Evolutionary conservation across 2,797 vertebrate genomes (phyloP).

Genomic region (Protonibea diacanthus): DNA sequence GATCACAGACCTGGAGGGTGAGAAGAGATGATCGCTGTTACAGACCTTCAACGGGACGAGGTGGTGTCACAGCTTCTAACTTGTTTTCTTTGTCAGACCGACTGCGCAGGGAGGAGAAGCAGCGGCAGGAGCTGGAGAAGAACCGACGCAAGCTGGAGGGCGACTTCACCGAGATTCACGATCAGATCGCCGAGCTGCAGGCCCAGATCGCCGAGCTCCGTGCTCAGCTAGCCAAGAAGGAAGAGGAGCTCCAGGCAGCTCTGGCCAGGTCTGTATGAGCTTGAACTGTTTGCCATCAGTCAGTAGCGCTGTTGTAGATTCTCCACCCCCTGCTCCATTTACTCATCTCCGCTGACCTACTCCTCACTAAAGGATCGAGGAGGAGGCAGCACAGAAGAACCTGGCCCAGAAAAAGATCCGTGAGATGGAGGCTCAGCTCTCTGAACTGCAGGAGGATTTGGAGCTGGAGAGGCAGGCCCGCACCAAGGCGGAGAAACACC

Average conservation of each 20-base stretch:
- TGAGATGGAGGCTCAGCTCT: constrained; percentile 96
- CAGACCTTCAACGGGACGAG: neutral
- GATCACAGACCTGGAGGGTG: constrained; percentile 98
- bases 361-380: constrained; percentile 89
- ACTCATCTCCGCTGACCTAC: neutral
- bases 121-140: constrained; percentile 96
- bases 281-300: neutral
- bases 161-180: constrained; percentile 91
- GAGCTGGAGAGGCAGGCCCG: constrained; percentile 93
- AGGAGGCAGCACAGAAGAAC: constrained; percentile 96
- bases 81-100: constrained; percentile 85
- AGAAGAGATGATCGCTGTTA: neutral
- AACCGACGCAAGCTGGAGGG: constrained; percentile 97
- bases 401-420: constrained; percentile 96
- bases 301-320: neutral
- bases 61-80: neutral
- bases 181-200: constrained; percentile 97
- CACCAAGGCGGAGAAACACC: constrained; percentile 96
- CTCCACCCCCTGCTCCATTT: neutral
- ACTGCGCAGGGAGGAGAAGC: constrained; percentile 95
- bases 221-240: constrained; percentile 96
- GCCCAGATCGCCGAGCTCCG: constrained; percentile 97
- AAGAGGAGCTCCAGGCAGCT: constrained; percentile 96
- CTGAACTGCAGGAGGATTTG: constrained; percentile 96
- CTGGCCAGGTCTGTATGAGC: constrained; percentile 89